Base-by-base conservation (phyloP, 1,140 invertebrate species). In the Agrypnia vestita region DNA sequence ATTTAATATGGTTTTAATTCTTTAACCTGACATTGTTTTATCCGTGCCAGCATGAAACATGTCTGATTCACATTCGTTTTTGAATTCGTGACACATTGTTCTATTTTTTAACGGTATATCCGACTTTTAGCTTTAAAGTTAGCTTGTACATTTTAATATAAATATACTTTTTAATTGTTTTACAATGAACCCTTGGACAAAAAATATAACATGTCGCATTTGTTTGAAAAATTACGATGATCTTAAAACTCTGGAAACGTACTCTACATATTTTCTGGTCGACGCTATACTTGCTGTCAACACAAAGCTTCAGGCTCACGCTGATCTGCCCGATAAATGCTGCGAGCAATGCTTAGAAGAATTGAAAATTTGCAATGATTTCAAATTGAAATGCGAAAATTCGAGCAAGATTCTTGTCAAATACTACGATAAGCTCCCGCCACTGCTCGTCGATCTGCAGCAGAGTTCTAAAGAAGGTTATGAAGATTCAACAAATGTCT, bases 351-450 rank as follows among this genome's bases (percentile, higher is more conserved):
- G 71, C 15, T 55, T 44, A 21, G 51, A 55, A 17, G 53, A 74
- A 17, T 43, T 74, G 9, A 74, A 74, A 74, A 43, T 43, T 35
- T 55, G 12, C 56, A 21, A 74, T 10, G n/a, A 74, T 10, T 74
- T 74, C 53, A 74, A 74, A 19, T 1, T 56, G 13, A 55, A 74
- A 35, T 74, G 71, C 13, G 71, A 74, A 11, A 19, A 10, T 21
- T 62, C 74, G 8, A 62, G 62, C 11, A 17, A 64, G 13, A 76
- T 43, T 15, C 44, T 76, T 25, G 49, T 71, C 0, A 51, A 71
- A 51, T 71, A 25, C 25, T 71, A 51, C 67, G 17, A 71, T 0
- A 71, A 44, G 19, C 13, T 71, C 7, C 47, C 67, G 49, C 9
- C 67, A 49, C 19, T 71, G 46, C 21, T 62, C 8, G 67, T 51